Conservation (phyloP, 2,797 vertebrate species). For the Nyctibius grandis region DNA sequence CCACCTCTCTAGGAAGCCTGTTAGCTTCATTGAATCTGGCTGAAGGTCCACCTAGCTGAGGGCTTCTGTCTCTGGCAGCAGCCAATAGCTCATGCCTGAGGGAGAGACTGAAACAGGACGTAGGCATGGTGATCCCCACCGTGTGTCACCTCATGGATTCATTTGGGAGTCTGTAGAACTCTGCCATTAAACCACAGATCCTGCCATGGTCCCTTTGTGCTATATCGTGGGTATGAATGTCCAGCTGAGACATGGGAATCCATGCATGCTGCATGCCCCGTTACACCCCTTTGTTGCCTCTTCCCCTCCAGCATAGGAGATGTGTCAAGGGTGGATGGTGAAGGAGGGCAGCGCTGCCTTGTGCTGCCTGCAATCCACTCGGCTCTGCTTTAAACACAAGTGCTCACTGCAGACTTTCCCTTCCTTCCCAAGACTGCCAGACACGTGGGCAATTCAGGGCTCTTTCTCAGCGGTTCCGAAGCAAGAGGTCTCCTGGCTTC, state of each 20-base stretch:
- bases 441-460: slow-evolving; percentile 58
- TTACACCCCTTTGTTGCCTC: background rate
- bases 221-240: background rate
- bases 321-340: background rate
- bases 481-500: slow-evolving; percentile 66
- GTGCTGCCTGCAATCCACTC: background rate
- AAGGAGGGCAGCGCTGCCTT: background rate
- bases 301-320: background rate
- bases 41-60: background rate
- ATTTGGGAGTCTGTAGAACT: background rate
- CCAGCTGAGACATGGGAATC: background rate
- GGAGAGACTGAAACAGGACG: background rate
- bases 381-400: background rate
- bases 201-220: background rate
- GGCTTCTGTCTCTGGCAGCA: background rate
- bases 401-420: background rate
- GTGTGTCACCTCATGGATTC: accelerated
- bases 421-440: slow-evolving; percentile 58
- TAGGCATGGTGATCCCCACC: background rate
- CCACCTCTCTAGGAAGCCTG: background rate
- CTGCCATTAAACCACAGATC: background rate
- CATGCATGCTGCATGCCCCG: too few species aligned
- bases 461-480: slow-evolving; percentile 65
- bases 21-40: background rate
- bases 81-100: background rate